Evolutionary conservation across 2,113 vertebrate genomes (phyloP).

Genomic region (Protomyctophum bolini): DNA sequence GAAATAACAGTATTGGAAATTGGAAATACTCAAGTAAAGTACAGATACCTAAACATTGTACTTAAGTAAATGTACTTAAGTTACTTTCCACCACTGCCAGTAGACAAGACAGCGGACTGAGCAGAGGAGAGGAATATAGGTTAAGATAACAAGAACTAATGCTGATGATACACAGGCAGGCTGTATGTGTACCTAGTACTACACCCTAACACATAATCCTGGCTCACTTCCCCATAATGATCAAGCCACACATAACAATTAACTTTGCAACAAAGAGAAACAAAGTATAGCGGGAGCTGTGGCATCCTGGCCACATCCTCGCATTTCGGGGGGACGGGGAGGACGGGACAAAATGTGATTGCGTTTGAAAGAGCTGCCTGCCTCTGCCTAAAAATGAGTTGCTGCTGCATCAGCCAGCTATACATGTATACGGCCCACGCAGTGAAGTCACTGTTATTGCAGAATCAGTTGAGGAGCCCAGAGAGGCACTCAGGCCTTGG

Average conservation of each 20-base stretch:
- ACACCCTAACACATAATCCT: not conserved
- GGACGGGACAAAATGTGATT: conserved; percentile 11
- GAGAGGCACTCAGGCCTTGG: conserved; percentile 11
- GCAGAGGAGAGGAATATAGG: not conserved
- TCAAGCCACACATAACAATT: not conserved
- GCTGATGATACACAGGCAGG: not conserved
- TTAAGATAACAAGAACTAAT: not conserved
- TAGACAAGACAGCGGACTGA: no score
- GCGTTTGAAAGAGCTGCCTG: conserved; percentile 24
- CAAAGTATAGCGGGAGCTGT: no score
- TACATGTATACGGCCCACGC: not conserved
- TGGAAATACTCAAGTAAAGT: no score
- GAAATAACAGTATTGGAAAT: no score
- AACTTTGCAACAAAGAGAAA: not conserved
- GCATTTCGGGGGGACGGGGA: not conserved
- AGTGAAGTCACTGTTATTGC: conserved; percentile 55
- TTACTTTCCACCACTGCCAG: no score
- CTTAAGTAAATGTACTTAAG: no score
- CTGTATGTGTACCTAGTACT: not conserved
- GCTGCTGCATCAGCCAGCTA: not conserved
- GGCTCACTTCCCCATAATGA: not conserved
- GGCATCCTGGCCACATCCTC: not conserved
- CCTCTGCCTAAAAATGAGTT: conserved; percentile 8
- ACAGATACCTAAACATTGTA: no score
- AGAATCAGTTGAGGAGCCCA: conserved; percentile 28